These are phyloP conservation scores for Columbina picui DNA, from an alignment of 2,113 vertebrate species.

Conservation along the genomic window DNA sequence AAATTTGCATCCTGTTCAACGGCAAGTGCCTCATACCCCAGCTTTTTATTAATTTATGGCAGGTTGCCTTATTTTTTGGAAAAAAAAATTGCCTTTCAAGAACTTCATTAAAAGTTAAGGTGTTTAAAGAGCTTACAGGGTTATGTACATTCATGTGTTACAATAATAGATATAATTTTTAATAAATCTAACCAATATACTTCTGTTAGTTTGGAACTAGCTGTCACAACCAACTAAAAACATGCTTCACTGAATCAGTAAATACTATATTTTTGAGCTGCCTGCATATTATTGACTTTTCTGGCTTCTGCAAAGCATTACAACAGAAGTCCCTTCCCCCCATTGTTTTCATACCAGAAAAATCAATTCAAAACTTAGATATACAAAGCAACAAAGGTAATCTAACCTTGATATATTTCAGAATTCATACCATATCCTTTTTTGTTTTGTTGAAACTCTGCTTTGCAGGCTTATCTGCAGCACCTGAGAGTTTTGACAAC, in stretches of 20 bases:
- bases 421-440: background rate
- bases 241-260: conserved; percentile 9
- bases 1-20: background rate
- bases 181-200: background rate
- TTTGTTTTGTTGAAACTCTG: conserved; percentile 23
- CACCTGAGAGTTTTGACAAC: conserved; percentile 39
- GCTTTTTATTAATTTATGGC: background rate
- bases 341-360: conserved; percentile 32
- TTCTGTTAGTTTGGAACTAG: background rate
- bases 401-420: conserved; percentile 13
- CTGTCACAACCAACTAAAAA: background rate
- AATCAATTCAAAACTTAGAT: conserved; percentile 57
- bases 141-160: background rate
- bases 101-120: background rate
- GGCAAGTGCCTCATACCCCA: background rate
- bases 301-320: conserved; percentile 31
- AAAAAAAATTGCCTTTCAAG: background rate
- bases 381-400: conserved; percentile 37
- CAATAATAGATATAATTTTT: background rate
- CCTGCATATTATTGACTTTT: conserved; percentile 32
- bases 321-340: conserved; percentile 26
- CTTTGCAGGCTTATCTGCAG: conserved; percentile 22
- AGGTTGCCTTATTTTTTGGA: background rate
- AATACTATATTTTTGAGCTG: conserved; percentile 37
- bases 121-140: background rate